A percentile compares a stretch with the other conserved stretches of the same genome.
Conservation (phyloP, 2,113 vertebrate genomes). For the Proterorhinus semilunaris region DNA sequence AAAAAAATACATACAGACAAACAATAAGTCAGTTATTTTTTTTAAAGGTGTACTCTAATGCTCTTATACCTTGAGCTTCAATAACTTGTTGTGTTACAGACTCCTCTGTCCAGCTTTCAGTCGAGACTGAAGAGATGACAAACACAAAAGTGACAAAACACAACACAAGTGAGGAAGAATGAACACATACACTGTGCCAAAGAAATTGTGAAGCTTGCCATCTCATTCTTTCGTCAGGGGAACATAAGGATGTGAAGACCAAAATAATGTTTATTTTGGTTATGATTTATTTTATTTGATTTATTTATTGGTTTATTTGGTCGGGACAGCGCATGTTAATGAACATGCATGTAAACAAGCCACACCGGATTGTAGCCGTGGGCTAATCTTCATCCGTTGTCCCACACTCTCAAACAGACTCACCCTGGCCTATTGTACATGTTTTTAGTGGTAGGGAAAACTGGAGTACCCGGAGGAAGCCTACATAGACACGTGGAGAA, state of each 20-base stretch:
- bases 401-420: too few relatives aligned
- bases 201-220: conserved; percentile 11
- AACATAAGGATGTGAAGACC: background rate
- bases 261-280: too few relatives aligned
- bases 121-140: conserved; percentile 57
- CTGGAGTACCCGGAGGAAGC: too few relatives aligned
- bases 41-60: background rate
- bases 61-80: conserved; percentile 58
- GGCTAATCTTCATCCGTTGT: too few relatives aligned
- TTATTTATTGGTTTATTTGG: too few relatives aligned
- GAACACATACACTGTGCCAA: background rate
- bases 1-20: background rate
- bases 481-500: too few relatives aligned
- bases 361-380: too few relatives aligned
- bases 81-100: conserved; percentile 57
- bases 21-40: background rate
- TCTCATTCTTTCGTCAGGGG: background rate
- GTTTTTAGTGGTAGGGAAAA: too few relatives aligned
- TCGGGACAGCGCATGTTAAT: too few relatives aligned
- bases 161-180: conserved; percentile 25
- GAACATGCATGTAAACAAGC: too few relatives aligned
- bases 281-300: too few relatives aligned
- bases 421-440: too few relatives aligned
- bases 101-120: conserved; percentile 69
- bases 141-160: conserved; percentile 41